Evolutionary conservation across 2,888 invertebrate species (phyloP), one percentile per base, ranked within the genome.

Genomic region (Aporophyla nigra): DNA sequence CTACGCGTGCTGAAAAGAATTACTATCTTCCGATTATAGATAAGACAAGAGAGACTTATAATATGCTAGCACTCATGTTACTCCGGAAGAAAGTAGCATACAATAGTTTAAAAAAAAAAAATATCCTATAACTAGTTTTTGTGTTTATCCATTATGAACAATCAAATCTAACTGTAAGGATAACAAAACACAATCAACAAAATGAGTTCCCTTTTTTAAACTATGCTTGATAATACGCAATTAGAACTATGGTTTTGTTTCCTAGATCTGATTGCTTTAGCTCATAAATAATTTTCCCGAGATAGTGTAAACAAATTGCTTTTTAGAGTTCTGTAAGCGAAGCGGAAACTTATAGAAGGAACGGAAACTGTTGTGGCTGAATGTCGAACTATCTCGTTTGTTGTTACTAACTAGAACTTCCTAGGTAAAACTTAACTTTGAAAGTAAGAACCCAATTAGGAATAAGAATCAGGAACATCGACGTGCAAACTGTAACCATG

Each of bases 261-360:
- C 69, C 68, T 49, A 68, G 59, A 82, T 82, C 83, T 62, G 68
- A 78, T 74, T 78, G 24, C 56, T 59, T 56, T 19, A 58, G 53
- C 58, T 66, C 56, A 69, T 74, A 82, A 82, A 82, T 78, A 1
- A 71, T 70, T 74, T 71, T 59, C 61, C 9, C 21, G 14, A 71
- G 80, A 79, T 80, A 78, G 74, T 79, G 73, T 75, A 67, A 82
- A 85, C 76, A 77, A 83, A 83, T 78, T 72, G 74, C 69, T 59
- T 66, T 33, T 83, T 54, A 62, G 82, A 21, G 66, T 70, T 82
- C 78, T 53, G 58, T 49, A 51, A 53, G 43, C 27, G 5, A 56
- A 67, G 51, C 5, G 9, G 6, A 56, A 56, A 61, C 19, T 46
- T 77, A 7, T 1, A 19, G 21, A 65, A 40, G 12, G 27, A 27